Conservation (phyloP, 2,797 vertebrate species). For the Molossus molossus region DNA sequence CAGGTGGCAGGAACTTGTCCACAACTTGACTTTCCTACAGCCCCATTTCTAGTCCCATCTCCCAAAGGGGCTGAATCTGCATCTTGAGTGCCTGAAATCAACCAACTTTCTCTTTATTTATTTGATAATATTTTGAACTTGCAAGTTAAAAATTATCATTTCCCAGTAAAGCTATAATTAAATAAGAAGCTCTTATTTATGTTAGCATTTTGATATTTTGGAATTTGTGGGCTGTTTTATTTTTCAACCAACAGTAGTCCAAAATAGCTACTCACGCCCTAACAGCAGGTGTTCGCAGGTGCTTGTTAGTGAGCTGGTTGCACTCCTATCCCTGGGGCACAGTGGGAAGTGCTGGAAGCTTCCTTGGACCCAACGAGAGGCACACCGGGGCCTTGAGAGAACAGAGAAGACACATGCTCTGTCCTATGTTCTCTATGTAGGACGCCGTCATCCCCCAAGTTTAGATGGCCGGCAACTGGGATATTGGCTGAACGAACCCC, state of each 20-base stretch:
- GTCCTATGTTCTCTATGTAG: background rate
- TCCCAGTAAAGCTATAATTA: background rate
- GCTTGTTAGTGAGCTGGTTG: background rate
- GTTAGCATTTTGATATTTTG: constrained; percentile 46
- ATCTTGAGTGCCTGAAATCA: background rate
- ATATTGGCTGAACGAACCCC: background rate
- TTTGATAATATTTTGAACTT: constrained; percentile 2
- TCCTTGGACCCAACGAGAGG: background rate
- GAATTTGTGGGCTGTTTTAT: background rate
- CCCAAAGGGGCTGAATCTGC: background rate
- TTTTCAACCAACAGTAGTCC: background rate
- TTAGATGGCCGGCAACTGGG: background rate
- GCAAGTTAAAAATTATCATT: background rate
- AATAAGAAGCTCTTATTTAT: background rate
- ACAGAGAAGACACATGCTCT: background rate
- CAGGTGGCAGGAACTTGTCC: background rate
- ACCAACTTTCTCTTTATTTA: background rate
- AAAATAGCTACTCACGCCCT: background rate
- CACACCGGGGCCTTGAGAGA: background rate
- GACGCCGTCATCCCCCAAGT: background rate
- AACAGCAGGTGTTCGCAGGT: background rate
- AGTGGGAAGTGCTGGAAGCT: background rate
- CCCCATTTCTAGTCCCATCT: background rate
- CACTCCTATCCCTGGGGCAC: background rate
- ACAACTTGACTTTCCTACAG: background rate